phyloP scores from a whole-genome alignment of 1,140 invertebrate species.

The Cotesia vestalis region DNA sequence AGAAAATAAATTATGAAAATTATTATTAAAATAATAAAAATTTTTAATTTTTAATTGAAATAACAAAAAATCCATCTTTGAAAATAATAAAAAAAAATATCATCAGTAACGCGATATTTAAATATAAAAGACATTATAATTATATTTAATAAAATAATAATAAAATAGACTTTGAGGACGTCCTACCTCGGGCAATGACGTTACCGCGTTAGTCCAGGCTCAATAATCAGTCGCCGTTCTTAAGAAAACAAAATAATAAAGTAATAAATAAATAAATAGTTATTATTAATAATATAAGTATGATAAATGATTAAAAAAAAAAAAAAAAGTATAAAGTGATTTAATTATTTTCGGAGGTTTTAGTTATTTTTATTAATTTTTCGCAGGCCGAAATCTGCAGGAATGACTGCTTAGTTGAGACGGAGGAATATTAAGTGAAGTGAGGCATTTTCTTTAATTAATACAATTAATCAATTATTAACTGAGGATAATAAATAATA shows the following conservation, averaged over 20 bases:
- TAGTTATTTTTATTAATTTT: constrained; percentile 41
- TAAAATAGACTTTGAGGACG: constrained; percentile 1
- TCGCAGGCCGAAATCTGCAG: constrained; percentile 52
- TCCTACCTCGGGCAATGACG: constrained; percentile 15
- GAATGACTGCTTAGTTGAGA: constrained; percentile 19
- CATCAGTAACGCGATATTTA: not conserved
- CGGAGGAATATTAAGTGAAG: not conserved
- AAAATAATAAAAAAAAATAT: not conserved
- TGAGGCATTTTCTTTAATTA: no score
- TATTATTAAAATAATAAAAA: no score
- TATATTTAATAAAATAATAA: not conserved
- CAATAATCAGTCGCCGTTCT: constrained; percentile 30
- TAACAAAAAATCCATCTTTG: no score
- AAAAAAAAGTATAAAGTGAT: constrained; percentile 10
- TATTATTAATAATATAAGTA: not conserved
- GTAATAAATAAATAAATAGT: no score
- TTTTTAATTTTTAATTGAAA: no score
- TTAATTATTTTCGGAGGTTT: not conserved
- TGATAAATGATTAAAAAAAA: not conserved
- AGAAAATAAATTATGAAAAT: no score
- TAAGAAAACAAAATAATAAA: constrained; percentile 10
- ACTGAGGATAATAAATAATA: no score
- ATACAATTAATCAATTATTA: no score
- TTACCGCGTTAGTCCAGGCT: not conserved
- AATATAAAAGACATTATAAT: not conserved